Conservation (phyloP, 2,113 vertebrate genomes). For the Peromyscus leucopus region DNA sequence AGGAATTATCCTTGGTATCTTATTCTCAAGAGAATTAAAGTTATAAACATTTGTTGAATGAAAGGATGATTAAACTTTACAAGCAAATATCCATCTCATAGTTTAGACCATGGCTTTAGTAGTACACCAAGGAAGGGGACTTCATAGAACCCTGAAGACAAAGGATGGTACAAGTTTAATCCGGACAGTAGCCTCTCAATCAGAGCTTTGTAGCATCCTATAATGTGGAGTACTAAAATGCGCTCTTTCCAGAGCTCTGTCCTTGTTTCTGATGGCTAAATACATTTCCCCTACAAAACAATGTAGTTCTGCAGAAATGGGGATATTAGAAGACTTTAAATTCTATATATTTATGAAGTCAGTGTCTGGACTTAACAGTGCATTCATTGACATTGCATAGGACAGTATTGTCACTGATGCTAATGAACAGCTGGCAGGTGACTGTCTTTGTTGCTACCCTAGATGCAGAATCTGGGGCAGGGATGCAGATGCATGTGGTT, state of each 20-base stretch:
- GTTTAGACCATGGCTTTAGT: background rate
- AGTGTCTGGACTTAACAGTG: background rate
- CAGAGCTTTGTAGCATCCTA: background rate
- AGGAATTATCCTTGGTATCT: background rate
- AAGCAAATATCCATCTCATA: background rate
- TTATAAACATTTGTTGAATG: background rate
- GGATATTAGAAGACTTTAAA: constrained; percentile 14
- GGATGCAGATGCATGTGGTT: background rate
- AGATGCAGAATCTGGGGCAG: background rate
- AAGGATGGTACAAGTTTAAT: background rate
- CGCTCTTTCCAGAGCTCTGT: background rate
- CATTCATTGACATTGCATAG: background rate
- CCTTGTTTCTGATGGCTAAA: constrained; percentile 22
- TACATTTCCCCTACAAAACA: background rate
- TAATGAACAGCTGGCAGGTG: background rate
- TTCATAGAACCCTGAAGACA: background rate
- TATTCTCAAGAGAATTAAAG: background rate
- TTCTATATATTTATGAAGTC: background rate
- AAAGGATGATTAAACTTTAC: background rate
- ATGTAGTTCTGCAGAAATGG: background rate
- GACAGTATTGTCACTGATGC: background rate
- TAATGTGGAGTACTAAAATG: constrained; percentile 8
- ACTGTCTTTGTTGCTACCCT: background rate
- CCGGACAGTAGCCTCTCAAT: background rate
- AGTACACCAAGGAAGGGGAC: background rate